Conservation (phyloP, 2,888 invertebrate species). For the Drosophila subquinaria region DNA sequence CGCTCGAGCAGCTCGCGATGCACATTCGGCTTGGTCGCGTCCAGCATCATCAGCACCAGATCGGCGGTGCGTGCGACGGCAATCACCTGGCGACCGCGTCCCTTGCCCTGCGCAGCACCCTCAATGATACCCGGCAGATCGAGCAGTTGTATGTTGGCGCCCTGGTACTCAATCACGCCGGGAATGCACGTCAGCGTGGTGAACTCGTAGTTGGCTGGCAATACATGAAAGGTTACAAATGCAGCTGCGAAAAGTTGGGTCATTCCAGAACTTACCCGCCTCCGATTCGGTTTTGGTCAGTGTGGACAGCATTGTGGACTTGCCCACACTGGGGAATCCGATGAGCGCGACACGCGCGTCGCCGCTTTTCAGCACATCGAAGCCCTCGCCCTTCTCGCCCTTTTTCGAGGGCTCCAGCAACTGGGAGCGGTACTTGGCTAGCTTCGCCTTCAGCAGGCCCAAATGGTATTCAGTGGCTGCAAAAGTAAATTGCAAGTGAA, state of each 20-base stretch:
- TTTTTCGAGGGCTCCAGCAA: conserved; percentile 97
- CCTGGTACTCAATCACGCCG: conserved; percentile 99
- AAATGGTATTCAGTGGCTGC: conserved; percentile 99
- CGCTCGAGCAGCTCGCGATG: conserved; percentile 96
- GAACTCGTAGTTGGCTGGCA: conserved; percentile 96
- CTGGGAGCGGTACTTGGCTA: conserved; percentile 97
- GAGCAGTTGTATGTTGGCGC: conserved; percentile 98
- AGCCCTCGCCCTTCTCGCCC: conserved; percentile 97
- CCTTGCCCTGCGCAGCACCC: conserved; percentile 98
- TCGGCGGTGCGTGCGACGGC: conserved; percentile 99
- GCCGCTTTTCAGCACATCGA: conserved; percentile 99
- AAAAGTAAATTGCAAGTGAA: conserved; percentile 31
- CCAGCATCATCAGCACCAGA: conserved; percentile 99
- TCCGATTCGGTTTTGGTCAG: conserved; percentile 98
- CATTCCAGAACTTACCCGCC: conserved; percentile 85
- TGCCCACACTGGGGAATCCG: conserved; percentile 95
- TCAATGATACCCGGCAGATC: conserved; percentile 99
- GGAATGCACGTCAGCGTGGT: conserved; percentile 99
- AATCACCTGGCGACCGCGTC: conserved; percentile 97
- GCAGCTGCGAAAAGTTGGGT: no score
- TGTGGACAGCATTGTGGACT: conserved; percentile 97
- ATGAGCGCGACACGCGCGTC: conserved; percentile 99
- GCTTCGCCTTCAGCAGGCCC: conserved; percentile 97
- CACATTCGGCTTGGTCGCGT: conserved; percentile 99
- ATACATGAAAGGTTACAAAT: not conserved